Evolutionary conservation across 2,888 invertebrate species (phyloP), one percentile per base, ranked within the genome.

Genomic region (Lycaena phlaeas): DNA sequence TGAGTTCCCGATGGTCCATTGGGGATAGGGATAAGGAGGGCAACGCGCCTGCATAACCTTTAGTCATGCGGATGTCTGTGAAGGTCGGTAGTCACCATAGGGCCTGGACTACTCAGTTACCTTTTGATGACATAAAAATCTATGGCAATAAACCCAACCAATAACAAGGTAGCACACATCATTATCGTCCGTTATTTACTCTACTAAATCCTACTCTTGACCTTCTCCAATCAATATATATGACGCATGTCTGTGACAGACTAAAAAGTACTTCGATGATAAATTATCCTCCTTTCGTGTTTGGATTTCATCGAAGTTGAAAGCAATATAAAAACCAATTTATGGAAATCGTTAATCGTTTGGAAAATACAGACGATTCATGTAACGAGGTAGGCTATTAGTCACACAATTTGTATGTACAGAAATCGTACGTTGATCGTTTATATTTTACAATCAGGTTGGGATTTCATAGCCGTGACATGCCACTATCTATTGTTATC

Each of bases 141-240:
- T 18, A 18, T 6, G 4, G 9, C 22, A 27, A 2, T 5, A 27
- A 10, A 10, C 2, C 9, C 11, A 10, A 27, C 18, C 2, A 2
- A 3, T 22, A 22, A 3, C 12, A 17, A 18, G 4, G 34, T 22
- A 5, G 5, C 7, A 10, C 22, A 18, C 18, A 14, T 12, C 11
- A 27, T 34, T 31, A 25, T 15, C 15, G 30, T 15, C 25, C 36
- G 41, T 41, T 27, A 30, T 27, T 40, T 12, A 27, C 38, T 40
- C 31, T 36, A 25, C 27, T 36, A 18, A 40, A 22, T 31, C 36
- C 22, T 49, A 43, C 44, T 48, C 63, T 68, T 73, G 67, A 69
- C 81, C 78, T 76, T 79, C 69, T 49, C 64, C 60, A 68, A 68
- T 81, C 77, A 65, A 77, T 77, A 71, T 58, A 50, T 50, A 51